These are phyloP conservation scores for Stictonetta naevosa DNA, from an alignment of 2,113 vertebrate genomes.

Conservation along the genomic window DNA sequence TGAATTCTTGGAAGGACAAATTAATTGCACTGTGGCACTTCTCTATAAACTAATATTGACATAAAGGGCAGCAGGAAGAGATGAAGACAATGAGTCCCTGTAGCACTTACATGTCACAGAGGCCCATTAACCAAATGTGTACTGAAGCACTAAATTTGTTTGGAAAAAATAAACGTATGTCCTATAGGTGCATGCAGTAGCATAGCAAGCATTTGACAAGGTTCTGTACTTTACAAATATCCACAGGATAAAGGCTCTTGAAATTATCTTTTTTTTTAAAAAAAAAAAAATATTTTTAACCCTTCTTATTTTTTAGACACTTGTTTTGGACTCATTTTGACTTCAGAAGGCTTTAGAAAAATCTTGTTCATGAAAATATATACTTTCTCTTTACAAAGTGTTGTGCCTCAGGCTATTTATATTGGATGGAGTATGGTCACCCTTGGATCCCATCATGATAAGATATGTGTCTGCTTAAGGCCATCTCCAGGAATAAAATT, in stretches of 20 bases:
- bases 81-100: constrained; percentile 48
- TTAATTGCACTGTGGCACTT: constrained; percentile 62
- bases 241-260: not conserved
- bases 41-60: constrained; percentile 72
- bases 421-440: not conserved
- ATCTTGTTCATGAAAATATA: not conserved
- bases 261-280: not conserved
- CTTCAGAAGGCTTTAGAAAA: not conserved
- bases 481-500: not conserved
- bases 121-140: constrained; percentile 64
- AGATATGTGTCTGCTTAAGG: not conserved
- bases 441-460: not conserved
- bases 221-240: not conserved
- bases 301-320: not conserved
- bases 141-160: constrained; percentile 62
- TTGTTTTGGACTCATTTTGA: not conserved
- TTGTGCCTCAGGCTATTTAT: not conserved
- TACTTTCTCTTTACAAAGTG: not conserved
- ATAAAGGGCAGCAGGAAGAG: constrained; percentile 67
- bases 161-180: not conserved
- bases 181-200: not conserved
- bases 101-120: not conserved
- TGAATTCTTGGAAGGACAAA: constrained; percentile 46
- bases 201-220: not conserved
- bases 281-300: no score